Percentiles rank a stretch among this genome's conserved stretches.
Conservation (phyloP, 1,140 invertebrate species). For the Lasioglossum baleicum region DNA sequence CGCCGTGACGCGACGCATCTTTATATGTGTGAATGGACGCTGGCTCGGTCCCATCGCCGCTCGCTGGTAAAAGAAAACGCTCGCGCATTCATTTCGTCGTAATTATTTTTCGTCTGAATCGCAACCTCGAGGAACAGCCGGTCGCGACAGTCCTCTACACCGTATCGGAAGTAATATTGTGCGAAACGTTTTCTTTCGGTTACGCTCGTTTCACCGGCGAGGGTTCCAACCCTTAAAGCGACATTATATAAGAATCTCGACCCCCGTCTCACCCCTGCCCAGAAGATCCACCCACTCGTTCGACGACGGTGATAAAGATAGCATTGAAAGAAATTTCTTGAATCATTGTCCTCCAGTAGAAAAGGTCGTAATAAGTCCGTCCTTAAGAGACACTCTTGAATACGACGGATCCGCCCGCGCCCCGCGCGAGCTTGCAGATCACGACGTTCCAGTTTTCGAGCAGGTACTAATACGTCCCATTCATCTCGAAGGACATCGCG, state of each 20-base stretch:
- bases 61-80: no score
- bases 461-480: constrained; percentile 5
- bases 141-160: not conserved
- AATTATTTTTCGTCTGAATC: constrained; percentile 25
- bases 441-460: not conserved
- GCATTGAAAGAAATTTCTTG: constrained; percentile 10
- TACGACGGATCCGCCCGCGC: not conserved
- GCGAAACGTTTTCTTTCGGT: constrained; percentile 12
- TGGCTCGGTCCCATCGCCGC: no score
- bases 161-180: constrained; percentile 6
- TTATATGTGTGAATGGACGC: no score
- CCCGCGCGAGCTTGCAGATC: not conserved
- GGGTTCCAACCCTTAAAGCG: not conserved
- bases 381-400: constrained; percentile 5
- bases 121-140: not conserved
- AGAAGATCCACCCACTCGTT: not conserved
- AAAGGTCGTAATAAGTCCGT: constrained; percentile 32
- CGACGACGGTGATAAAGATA: not conserved
- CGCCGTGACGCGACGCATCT: no score
- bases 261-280: no score
- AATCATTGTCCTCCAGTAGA: constrained; percentile 25
- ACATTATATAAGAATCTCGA: not conserved
- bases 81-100: constrained; percentile 1
- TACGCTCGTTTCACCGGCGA: not conserved
- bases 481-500: not conserved